Base-by-base conservation (phyloP, 2,113 vertebrate species). In the Clarias batrachus region DNA sequence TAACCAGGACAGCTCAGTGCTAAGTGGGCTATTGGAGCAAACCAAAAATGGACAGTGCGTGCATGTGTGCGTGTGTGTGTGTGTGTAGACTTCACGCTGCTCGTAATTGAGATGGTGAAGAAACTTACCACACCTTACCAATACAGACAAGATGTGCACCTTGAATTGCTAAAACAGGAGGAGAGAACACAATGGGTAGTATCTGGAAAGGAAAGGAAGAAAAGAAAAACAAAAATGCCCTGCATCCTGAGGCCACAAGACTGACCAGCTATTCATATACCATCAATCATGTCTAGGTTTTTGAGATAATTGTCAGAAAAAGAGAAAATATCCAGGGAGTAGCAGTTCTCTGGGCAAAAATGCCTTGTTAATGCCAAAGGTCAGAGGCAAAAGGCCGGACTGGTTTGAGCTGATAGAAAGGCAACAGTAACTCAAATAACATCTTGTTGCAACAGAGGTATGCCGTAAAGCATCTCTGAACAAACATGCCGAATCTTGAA, bases 11-110 rank as follows among this genome's bases (percentile, higher is more conserved):
- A 79, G 77, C 77, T 79, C 27, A 30, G 77, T 59, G 54, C 4
- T 79, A 60, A 60, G 57, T 60, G 56, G 78, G 78, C 78, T 80
- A 80, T 23, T 78, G 14, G 74, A 57, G 74, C 74, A 78, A 78
- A 78, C 74, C 74, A 78, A 78, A 78, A 78, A 78, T 78, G 74
- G 48, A 78, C 48, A 56, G 74, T 27, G 52, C 27, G 48, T 48
- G 41, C 6, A 0, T 48, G 4, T 48, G 41, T 48, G 7, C 7
- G 74, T 56, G 73, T 48, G 70, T 73, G 70, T 1, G 70, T 21
- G 37, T 54, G 74, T 56, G 52, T 17, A 4, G n/a, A 16, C 27
- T 78, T 78, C 52, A 56, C 23, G 3, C 21, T 73, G 70, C 16
- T 74, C 6, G 23, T 76, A 48, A 76, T 13, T 10, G 74, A n/a